Conservation (phyloP, 2,888 invertebrate species). For the Tenthredo mesomela region DNA sequence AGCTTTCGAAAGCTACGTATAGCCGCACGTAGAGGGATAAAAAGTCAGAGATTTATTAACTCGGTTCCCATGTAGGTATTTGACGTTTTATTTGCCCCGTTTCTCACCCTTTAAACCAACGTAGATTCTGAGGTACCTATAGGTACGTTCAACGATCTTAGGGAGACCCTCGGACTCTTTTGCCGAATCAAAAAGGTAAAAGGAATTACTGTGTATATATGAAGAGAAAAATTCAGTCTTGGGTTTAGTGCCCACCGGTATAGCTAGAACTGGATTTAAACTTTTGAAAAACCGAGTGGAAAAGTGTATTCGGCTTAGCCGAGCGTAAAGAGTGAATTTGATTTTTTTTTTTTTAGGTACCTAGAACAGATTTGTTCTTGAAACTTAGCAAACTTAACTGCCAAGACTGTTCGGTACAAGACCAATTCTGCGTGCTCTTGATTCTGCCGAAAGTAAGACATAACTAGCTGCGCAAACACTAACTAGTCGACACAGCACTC, state of each 20-base stretch:
- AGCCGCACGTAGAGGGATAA: neutral
- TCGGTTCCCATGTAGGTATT: constrained; percentile 1
- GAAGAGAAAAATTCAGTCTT: neutral
- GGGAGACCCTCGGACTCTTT: neutral
- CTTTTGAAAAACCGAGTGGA: neutral
- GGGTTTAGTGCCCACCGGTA: neutral
- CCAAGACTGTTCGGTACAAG: neutral
- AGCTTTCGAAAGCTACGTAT: neutral
- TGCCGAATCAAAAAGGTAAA: neutral
- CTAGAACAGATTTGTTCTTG: neutral
- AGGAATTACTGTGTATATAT: neutral
- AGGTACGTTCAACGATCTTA: neutral
- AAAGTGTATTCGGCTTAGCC: neutral
- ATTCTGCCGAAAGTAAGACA: neutral
- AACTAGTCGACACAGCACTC: neutral
- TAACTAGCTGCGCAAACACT: neutral
- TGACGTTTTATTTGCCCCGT: neutral
- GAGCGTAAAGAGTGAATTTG: neutral
- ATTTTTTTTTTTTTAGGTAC: neutral
- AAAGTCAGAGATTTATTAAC: constrained; percentile 34
- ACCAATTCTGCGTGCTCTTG: neutral
- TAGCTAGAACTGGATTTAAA: neutral
- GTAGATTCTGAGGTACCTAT: neutral
- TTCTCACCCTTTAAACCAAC: neutral
- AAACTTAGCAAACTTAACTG: neutral